Evolutionary conservation across 1,140 invertebrate genomes (phyloP).

Genomic region (Drosophila lacertosa): DNA sequence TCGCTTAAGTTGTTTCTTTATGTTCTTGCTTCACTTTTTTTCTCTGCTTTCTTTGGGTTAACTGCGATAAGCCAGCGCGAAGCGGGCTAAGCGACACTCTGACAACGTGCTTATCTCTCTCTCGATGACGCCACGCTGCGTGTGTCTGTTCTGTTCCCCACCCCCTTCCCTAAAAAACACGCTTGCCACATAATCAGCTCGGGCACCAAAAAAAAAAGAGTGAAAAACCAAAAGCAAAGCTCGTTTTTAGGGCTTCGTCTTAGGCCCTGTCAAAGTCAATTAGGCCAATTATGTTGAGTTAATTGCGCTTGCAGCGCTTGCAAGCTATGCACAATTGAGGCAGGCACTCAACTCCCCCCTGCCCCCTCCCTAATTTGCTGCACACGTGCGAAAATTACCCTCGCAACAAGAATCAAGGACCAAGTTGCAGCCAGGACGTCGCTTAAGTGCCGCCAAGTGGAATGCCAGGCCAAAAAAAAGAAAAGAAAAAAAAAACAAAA

Average conservation of each 20-base stretch:
- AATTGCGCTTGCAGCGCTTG: slow-evolving; percentile 75
- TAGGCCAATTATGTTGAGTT: slow-evolving; percentile 77
- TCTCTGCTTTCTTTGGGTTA: slow-evolving; percentile 53
- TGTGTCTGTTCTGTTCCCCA: slow-evolving; percentile 45
- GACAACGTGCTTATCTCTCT: slow-evolving; percentile 67
- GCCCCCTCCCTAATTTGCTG: neutral
- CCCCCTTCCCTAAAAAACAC: neutral
- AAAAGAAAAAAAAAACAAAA: slow-evolving; percentile 16
- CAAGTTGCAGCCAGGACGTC: slow-evolving; percentile 27
- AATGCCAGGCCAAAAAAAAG: slow-evolving; percentile 59
- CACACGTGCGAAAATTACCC: slow-evolving; percentile 71
- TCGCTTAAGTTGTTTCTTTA: slow-evolving; percentile 61
- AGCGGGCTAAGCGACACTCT: slow-evolving; percentile 48
- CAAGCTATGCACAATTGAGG: slow-evolving; percentile 50
- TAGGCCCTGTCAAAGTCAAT: slow-evolving; percentile 67
- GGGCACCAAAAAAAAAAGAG: slow-evolving; percentile 4
- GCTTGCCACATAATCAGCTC: slow-evolving; percentile 4
- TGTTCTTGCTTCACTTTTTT: slow-evolving; percentile 57
- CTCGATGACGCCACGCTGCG: slow-evolving; percentile 51
- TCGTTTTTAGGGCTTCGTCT: slow-evolving; percentile 38
- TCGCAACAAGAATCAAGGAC: slow-evolving; percentile 34
- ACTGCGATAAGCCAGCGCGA: slow-evolving; percentile 61
- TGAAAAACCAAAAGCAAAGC: neutral
- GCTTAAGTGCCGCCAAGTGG: slow-evolving; percentile 70
- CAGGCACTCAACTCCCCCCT: neutral